Conservation (phyloP, 1,140 invertebrate genomes). For the Pomacea maculata region DNA sequence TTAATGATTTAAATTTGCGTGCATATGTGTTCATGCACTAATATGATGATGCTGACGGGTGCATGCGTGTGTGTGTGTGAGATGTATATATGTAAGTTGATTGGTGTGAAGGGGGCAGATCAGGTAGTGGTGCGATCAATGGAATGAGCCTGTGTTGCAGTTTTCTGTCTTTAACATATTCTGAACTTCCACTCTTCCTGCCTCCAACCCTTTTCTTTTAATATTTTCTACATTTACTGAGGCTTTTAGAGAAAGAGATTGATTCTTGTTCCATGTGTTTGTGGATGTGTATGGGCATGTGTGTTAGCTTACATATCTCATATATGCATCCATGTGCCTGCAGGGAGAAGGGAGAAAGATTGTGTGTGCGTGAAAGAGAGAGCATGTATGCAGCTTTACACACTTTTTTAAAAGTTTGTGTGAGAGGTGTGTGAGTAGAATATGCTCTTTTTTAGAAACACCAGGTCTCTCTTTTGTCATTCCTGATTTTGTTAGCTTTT, state of each 20-base stretch:
- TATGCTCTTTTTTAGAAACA: not conserved
- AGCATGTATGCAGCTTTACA: not conserved
- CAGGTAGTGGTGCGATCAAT: too few relatives aligned
- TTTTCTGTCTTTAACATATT: too few relatives aligned
- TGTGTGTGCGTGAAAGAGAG: not conserved
- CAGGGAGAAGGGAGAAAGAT: not conserved
- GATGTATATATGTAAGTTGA: too few relatives aligned
- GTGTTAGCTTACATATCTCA: not conserved
- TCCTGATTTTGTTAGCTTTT: not conserved
- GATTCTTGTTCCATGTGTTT: too few relatives aligned
- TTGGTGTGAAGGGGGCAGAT: too few relatives aligned
- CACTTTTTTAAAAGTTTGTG: conserved; percentile 1
- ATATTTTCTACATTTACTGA: too few relatives aligned
- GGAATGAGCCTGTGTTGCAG: too few relatives aligned
- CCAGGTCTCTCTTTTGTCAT: not conserved
- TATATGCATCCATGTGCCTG: not conserved
- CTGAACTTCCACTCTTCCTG: too few relatives aligned
- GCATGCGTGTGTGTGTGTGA: not conserved
- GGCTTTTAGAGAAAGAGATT: too few relatives aligned
- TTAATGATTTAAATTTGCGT: not conserved
- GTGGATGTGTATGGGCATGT: not conserved
- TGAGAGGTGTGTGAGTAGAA: conserved; percentile 1
- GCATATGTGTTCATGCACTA: not conserved
- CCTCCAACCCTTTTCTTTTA: too few relatives aligned
- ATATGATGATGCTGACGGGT: not conserved